Evolutionary conservation across 2,113 vertebrate species (phyloP).

Genomic region (Oxyruncus cristatus): DNA sequence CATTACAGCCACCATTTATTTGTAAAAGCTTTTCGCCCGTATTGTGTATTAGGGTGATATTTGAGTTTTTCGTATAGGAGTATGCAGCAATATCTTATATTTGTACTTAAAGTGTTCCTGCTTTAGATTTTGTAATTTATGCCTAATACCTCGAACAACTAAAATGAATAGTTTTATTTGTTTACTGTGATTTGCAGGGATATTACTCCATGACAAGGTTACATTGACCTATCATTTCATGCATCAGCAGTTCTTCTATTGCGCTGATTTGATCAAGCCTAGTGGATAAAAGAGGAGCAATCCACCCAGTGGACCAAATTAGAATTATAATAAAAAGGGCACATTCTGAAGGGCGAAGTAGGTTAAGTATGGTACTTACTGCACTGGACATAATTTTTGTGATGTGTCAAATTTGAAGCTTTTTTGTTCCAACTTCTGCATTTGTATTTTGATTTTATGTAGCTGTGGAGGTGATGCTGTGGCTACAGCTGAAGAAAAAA

Average conservation of each 20-base stretch:
- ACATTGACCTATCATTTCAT: constrained; percentile 47
- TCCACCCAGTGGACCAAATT: constrained; percentile 22
- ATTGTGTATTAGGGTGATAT: background rate
- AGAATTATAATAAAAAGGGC: constrained; percentile 47
- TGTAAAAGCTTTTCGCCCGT: background rate
- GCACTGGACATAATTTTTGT: background rate
- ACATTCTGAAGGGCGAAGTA: constrained; percentile 18
- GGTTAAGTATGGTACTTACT: background rate
- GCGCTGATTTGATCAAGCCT: constrained; percentile 17
- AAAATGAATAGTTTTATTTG: constrained; percentile 15
- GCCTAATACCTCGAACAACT: background rate
- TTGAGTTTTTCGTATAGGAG: background rate
- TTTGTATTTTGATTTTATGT: background rate
- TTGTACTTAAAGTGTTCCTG: background rate
- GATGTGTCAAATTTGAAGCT: background rate
- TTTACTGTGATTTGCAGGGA: constrained; percentile 34
- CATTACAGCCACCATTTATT: background rate
- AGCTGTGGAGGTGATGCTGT: background rate
- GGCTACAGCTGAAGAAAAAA: background rate
- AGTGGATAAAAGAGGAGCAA: constrained; percentile 20
- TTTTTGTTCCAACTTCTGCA: background rate
- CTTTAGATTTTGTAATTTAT: background rate
- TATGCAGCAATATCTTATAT: background rate
- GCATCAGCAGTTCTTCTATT: constrained; percentile 54
- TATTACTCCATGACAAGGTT: constrained; percentile 31